Percentiles rank a stretch among this genome's conserved stretches.
Evolutionary conservation across 1,140 invertebrate genomes (phyloP).

Genomic region (Pogonomyrmex barbatus): DNA sequence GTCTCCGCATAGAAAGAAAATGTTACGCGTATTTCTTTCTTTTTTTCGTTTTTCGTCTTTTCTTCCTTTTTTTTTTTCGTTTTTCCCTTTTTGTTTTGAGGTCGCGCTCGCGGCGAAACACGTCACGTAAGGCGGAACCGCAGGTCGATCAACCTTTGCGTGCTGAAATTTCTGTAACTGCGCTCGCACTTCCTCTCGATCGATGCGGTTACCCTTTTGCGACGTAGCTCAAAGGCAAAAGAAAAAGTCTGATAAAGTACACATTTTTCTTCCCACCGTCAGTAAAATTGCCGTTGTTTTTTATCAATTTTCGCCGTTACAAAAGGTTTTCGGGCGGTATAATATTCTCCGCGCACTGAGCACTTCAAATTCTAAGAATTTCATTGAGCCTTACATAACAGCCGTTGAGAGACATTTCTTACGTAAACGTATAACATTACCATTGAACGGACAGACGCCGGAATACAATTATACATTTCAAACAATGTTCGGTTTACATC

Average conservation of each 20-base stretch:
- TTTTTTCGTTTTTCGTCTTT: constrained; percentile 11
- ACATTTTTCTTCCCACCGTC: constrained; percentile 37
- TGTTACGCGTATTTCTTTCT: constrained; percentile 55
- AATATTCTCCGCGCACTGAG: background rate
- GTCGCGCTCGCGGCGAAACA: constrained; percentile 44
- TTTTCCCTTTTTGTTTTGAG: constrained; percentile 37
- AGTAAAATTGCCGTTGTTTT: constrained; percentile 35
- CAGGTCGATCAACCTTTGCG: constrained; percentile 66
- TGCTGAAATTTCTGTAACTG: constrained; percentile 64
- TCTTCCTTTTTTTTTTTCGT: constrained; percentile 48
- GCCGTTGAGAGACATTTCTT: constrained; percentile 27
- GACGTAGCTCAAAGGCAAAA: constrained; percentile 42
- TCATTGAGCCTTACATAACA: constrained; percentile 16
- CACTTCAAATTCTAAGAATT: constrained; percentile 13
- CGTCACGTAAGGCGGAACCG: constrained; percentile 55
- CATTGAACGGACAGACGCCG: background rate
- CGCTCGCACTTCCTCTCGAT: constrained; percentile 61
- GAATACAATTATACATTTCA: constrained; percentile 16
- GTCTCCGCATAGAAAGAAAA: constrained; percentile 47
- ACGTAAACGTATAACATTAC: constrained; percentile 6
- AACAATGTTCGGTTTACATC: background rate
- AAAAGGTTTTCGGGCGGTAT: background rate
- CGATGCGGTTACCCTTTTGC: constrained; percentile 53
- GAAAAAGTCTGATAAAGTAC: constrained; percentile 31
- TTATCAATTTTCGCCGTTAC: constrained; percentile 41